phyloP scores from a whole-genome alignment of 2,113 vertebrate genomes.

The Sphaerodactylus townsendi region DNA sequence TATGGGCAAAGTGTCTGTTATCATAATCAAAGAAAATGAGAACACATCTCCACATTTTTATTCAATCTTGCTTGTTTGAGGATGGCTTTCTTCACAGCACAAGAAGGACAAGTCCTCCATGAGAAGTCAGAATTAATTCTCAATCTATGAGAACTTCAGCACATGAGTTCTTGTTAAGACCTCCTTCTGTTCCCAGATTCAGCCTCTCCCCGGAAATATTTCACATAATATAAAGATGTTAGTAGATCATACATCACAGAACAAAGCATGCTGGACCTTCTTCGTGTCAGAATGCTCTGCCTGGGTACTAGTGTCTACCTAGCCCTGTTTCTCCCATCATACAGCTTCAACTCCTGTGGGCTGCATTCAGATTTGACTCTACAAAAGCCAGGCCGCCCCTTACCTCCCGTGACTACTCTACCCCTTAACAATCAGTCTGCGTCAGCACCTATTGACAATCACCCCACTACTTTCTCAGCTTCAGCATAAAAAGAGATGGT shows the following conservation, averaged over 20 bases:
- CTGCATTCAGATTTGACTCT: constrained; percentile 69
- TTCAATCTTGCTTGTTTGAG: background rate
- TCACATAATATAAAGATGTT: too few species aligned
- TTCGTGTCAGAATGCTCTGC: too few species aligned
- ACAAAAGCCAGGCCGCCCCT: constrained; percentile 68
- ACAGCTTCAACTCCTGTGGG: constrained; percentile 71
- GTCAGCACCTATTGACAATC: constrained; percentile 74
- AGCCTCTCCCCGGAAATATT: too few species aligned
- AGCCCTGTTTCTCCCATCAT: too few species aligned
- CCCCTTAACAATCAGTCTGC: constrained; percentile 76
- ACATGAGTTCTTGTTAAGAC: constrained; percentile 67
- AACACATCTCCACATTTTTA: background rate
- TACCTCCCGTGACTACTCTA: constrained; percentile 67
- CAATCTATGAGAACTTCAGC: constrained; percentile 62
- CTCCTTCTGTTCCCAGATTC: constrained; percentile 62
- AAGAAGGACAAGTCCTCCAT: constrained; percentile 1
- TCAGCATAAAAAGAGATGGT: background rate
- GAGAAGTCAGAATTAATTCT: constrained; percentile 39
- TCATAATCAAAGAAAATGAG: background rate
- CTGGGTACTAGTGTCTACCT: too few species aligned
- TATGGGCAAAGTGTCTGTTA: background rate
- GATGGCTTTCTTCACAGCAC: background rate
- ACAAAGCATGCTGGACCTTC: too few species aligned
- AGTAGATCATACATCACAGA: too few species aligned
- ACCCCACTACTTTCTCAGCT: constrained; percentile 40